Percentiles rank a stretch among this genome's conserved stretches.
These are phyloP conservation scores for Unio pictorum DNA, from an alignment of 2,888 invertebrate species.

Conservation along the genomic window DNA sequence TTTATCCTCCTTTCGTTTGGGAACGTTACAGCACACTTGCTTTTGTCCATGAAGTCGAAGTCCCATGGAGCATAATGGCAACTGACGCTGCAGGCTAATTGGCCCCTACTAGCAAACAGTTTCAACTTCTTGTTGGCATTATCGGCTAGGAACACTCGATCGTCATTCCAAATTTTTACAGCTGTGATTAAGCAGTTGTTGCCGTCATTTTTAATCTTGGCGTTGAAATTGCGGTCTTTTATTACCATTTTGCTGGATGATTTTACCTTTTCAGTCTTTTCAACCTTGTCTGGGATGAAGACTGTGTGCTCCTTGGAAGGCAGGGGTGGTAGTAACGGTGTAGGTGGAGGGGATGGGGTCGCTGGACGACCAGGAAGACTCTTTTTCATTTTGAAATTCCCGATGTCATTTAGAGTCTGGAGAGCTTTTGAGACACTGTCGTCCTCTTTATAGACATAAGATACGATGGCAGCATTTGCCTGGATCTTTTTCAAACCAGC, in stretches of 20 bases:
- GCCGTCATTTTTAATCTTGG: slow-evolving; percentile 30
- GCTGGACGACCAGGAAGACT: slow-evolving; percentile 22
- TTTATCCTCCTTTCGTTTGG: slow-evolving; percentile 33
- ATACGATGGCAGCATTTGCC: slow-evolving; percentile 31
- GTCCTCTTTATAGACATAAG: slow-evolving; percentile 33
- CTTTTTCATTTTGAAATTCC: slow-evolving; percentile 34
- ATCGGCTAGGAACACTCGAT: slow-evolving; percentile 26
- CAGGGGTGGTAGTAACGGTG: slow-evolving; percentile 13
- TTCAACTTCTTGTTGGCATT: slow-evolving; percentile 26
- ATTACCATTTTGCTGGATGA: slow-evolving; percentile 29
- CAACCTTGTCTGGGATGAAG: too few species aligned
- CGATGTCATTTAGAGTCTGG: slow-evolving; percentile 21
- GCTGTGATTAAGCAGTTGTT: slow-evolving; percentile 31
- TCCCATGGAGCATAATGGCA: slow-evolving; percentile 32
- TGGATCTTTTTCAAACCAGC: slow-evolving; percentile 25
- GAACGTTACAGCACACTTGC: slow-evolving; percentile 30
- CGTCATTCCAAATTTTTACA: slow-evolving; percentile 32
- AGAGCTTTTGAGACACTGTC: slow-evolving; percentile 27
- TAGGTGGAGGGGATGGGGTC: slow-evolving; percentile 27
- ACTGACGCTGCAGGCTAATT: slow-evolving; percentile 12
- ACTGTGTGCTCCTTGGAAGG: too few species aligned
- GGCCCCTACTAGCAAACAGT: slow-evolving; percentile 32
- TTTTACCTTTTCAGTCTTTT: slow-evolving; percentile 27
- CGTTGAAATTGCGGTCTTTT: slow-evolving; percentile 29
- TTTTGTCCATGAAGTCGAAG: slow-evolving; percentile 29